A percentile compares a stretch with the other conserved stretches of the same genome.
These are phyloP conservation scores for Nymphalis c-album DNA, from an alignment of 2,888 invertebrate genomes.

Conservation along the genomic window DNA sequence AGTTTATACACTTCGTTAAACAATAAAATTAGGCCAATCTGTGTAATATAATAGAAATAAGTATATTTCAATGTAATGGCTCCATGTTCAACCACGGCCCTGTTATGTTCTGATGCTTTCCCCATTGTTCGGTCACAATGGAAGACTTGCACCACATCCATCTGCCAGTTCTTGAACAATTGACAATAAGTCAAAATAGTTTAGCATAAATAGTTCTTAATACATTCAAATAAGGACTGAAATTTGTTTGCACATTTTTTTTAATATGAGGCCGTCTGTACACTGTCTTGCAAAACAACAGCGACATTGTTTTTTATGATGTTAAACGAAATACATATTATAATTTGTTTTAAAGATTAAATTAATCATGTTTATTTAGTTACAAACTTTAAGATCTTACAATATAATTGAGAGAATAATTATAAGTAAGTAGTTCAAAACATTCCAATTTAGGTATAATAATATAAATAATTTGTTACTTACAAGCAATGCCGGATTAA, in stretches of 20 bases:
- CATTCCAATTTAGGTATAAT: too few species aligned
- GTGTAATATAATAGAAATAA: background rate
- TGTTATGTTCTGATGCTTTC: conserved; percentile 55
- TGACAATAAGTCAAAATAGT: conserved; percentile 14
- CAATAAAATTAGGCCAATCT: conserved; percentile 1
- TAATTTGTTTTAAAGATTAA: too few species aligned
- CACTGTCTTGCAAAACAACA: conserved; percentile 3
- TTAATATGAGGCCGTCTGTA: conserved; percentile 1
- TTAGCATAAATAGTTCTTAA: conserved; percentile 13
- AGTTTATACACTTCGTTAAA: background rate
- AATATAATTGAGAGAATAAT: too few species aligned
- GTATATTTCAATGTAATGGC: conserved; percentile 14
- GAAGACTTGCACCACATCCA: conserved; percentile 60
- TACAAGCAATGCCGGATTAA: too few species aligned
- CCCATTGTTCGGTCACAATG: conserved; percentile 74
- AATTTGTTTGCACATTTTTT: background rate
- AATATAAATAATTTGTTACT: too few species aligned
- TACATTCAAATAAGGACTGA: background rate
- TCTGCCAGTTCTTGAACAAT: conserved; percentile 33
- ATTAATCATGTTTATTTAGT: background rate
- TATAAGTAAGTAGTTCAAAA: too few species aligned
- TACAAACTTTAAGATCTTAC: background rate
- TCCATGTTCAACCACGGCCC: conserved; percentile 14
- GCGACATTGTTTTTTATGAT: conserved; percentile 9
- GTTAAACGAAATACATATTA: background rate